Base-by-base conservation (phyloP, 2,113 vertebrate genomes). In the Takifugu bimaculatus region DNA sequence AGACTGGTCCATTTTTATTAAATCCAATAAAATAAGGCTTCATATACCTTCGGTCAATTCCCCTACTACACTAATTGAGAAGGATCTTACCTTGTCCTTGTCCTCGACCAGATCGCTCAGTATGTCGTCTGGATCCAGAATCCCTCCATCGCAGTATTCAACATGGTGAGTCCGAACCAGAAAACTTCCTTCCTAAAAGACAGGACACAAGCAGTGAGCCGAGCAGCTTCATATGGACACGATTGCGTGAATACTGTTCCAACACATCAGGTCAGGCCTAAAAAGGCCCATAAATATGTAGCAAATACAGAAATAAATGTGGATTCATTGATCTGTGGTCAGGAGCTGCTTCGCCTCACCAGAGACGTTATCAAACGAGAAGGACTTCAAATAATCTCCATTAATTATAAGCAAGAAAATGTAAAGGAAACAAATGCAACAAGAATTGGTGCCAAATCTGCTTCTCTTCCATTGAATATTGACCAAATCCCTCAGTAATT, bases 101-200 rank as follows among this genome's bases (percentile, higher is more conserved):
- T 99, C 95, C 85, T 98, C 97, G 13, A 95, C 94, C 62, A 99
- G 93, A 91, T 98, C 97, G 56, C 93, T 93, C 78, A 99, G 90
- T 27, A 94, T 80, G 59, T 99, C 97, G 85, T 99, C 97, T n/a
- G 94, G 97, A 85, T 99, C 97, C 83, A 99, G 82, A 73, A 99
- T 99, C 29, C 97, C 95, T 65, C 97, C 97, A 68, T 98, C 97
- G 72, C 92, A 96, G 70, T 99, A 97, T 65, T 98, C 96, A 72
- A 99, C 90, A 71, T 99, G 96, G 67, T 97, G 96, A 57, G 95
- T 98, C 78, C 93, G 95, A 52, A 99, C 94, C 88, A 94, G 91
- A 67, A 94, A 94, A 67, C 91, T 66, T 62, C 95, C 93, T 87
- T 95, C 94, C 97, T 98, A 4, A 27, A 68, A 70, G 45, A 60